A percentile compares a stretch with the other conserved stretches of the same genome.
Conservation (phyloP, 2,888 invertebrate genomes). For the Boloria euphrosyne region DNA sequence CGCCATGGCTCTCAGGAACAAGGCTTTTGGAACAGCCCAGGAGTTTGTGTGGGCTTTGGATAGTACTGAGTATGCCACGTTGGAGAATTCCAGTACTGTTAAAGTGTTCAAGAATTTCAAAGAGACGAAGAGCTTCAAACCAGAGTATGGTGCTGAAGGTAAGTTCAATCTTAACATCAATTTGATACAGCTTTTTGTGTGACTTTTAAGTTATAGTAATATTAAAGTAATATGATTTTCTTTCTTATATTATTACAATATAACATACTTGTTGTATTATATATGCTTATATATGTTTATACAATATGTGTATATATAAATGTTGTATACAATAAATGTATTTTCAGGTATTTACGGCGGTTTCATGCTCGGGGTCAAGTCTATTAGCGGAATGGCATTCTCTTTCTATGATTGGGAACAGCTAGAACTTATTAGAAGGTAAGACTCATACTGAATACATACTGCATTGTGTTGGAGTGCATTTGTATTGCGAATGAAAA, state of each 20-base stretch:
- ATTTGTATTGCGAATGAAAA: no score
- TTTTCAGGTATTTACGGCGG: conserved; percentile 93
- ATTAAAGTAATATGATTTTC: not conserved
- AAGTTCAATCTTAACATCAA: conserved; percentile 24
- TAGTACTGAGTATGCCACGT: conserved; percentile 94
- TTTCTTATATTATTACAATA: not conserved
- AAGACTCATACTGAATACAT: conserved; percentile 30
- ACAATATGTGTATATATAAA: no score
- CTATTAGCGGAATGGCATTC: conserved; percentile 95
- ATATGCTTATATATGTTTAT: no score
- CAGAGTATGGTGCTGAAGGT: conserved; percentile 98
- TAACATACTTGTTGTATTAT: no score
- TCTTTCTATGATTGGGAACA: conserved; percentile 99
- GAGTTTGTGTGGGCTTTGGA: conserved; percentile 99
- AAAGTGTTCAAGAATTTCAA: conserved; percentile 99
- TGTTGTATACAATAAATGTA: not conserved
- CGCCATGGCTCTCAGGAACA: conserved; percentile 99
- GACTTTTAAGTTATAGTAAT: not conserved
- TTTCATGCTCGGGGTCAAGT: conserved; percentile 93
- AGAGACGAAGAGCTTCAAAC: conserved; percentile 96
- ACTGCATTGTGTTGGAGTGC: not conserved
- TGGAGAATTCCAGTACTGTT: conserved; percentile 94
- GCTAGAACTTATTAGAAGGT: conserved; percentile 90
- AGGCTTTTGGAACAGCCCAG: conserved; percentile 98
- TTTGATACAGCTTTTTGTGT: not conserved